A percentile compares a stretch with the other conserved stretches of the same genome.
phyloP scores from a whole-genome alignment of 2,797 vertebrate genomes.

The Artibeus lituratus region DNA sequence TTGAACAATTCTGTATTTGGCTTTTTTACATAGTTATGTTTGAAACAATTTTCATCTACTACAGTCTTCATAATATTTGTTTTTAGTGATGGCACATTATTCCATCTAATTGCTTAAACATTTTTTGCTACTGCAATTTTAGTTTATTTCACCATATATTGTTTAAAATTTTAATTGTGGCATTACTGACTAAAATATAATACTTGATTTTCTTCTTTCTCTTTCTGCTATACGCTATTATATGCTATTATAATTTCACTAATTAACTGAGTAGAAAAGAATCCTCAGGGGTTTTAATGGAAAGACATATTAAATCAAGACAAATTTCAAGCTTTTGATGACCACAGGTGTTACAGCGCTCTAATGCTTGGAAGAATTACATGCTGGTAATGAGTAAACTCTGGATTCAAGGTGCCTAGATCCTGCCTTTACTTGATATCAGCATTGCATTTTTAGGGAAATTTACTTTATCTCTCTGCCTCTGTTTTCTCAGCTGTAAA shows the following conservation, averaged over 20 bases:
- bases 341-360: neutral
- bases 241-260: neutral
- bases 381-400: neutral
- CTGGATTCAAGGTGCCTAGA: neutral
- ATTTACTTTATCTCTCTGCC: neutral
- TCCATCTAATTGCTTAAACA: constrained; percentile 10
- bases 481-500: too few species aligned
- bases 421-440: neutral
- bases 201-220: constrained; percentile 4
- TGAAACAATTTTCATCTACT: neutral
- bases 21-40: neutral
- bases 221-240: neutral
- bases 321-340: neutral
- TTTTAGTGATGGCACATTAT: constrained; percentile 2
- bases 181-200: neutral
- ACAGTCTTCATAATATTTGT: neutral
- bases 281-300: neutral
- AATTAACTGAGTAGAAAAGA: neutral
- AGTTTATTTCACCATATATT: neutral
- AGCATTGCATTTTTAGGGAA: neutral
- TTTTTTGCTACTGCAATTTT: neutral
- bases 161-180: neutral
- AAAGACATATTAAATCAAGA: neutral
- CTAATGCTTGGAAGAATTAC: neutral
- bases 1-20: neutral